These are phyloP conservation scores for Pyrocephalus nanus DNA, from an alignment of 2,797 vertebrate genomes.

Conservation along the genomic window DNA sequence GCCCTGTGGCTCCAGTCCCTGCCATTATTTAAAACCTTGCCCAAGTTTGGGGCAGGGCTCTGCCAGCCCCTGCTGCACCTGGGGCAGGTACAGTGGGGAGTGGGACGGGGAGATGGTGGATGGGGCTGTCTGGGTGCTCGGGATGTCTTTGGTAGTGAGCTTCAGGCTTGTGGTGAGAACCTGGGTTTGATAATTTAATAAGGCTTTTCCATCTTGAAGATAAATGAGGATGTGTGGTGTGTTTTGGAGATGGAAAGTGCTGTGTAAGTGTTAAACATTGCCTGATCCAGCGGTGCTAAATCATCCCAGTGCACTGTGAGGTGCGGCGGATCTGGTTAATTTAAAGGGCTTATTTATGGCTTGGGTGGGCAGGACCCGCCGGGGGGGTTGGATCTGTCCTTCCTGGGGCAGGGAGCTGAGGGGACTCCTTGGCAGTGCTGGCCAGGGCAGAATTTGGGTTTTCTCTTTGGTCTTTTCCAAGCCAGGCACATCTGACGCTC, in stretches of 20 bases:
- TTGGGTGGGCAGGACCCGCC: background rate
- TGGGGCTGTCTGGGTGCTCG: background rate
- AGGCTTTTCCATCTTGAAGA: slow-evolving; percentile 42
- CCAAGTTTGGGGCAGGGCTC: background rate
- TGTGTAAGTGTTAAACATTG: slow-evolving; percentile 1
- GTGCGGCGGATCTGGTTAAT: background rate
- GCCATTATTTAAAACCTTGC: background rate
- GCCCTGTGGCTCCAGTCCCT: background rate
- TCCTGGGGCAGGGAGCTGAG: background rate
- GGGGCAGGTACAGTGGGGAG: background rate
- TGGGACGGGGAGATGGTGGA: background rate
- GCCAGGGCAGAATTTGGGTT: background rate
- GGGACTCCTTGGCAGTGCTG: background rate
- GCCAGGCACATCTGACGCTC: fast-evolving
- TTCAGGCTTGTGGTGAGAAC: background rate
- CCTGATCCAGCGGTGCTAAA: background rate
- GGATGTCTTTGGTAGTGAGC: background rate
- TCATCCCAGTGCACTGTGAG: background rate
- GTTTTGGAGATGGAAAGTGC: slow-evolving; percentile 41
- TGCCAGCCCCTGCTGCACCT: background rate
- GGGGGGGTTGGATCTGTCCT: background rate
- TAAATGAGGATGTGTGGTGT: slow-evolving; percentile 12
- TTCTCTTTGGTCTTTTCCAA: background rate
- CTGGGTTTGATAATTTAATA: slow-evolving; percentile 46
- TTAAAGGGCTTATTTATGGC: slow-evolving; percentile 23